Conservation (phyloP, 2,888 invertebrate species). For the Gymnocheta viridis region DNA sequence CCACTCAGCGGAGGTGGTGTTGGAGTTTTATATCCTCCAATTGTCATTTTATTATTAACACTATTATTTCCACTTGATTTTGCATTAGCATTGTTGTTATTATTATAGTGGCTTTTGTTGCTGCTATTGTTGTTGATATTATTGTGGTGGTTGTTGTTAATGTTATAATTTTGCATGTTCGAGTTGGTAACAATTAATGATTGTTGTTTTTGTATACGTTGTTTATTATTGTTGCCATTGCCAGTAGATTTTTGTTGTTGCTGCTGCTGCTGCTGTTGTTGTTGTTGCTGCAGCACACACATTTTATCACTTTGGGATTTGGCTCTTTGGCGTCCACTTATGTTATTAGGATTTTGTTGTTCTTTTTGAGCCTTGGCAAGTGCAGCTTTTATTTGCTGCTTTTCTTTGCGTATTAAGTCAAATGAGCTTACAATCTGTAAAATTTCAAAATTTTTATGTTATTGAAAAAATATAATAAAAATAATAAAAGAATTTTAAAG, state of each 20-base stretch:
- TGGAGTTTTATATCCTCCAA: constrained; percentile 60
- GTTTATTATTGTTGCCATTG: constrained; percentile 60
- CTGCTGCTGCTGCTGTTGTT: constrained; percentile 68
- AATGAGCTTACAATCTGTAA: constrained; percentile 78
- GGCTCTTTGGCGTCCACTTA: constrained; percentile 72
- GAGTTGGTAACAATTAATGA: constrained; percentile 71
- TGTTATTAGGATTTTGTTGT: constrained; percentile 70
- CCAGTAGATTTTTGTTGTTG: constrained; percentile 65
- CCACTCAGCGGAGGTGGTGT: constrained; percentile 71
- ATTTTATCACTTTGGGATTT: constrained; percentile 78
- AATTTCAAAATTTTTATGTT: not conserved
- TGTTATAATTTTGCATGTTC: constrained; percentile 69
- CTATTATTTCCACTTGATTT: constrained; percentile 63
- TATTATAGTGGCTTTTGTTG: constrained; percentile 41
- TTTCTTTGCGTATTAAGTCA: constrained; percentile 79
- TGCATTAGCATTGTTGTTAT: constrained; percentile 66
- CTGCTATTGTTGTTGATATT: constrained; percentile 57
- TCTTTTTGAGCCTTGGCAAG: constrained; percentile 69
- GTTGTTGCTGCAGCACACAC: constrained; percentile 68
- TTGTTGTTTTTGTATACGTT: constrained; percentile 71
- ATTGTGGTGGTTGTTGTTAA: constrained; percentile 58
- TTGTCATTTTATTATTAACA: constrained; percentile 55
- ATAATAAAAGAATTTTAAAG: not conserved
- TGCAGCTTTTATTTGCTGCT: constrained; percentile 76
- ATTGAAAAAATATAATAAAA: not conserved